Percentiles rank a stretch among this genome's conserved stretches.
These are phyloP conservation scores for Centropus unirufus DNA, from an alignment of 2,113 vertebrate genomes.

Conservation along the genomic window DNA sequence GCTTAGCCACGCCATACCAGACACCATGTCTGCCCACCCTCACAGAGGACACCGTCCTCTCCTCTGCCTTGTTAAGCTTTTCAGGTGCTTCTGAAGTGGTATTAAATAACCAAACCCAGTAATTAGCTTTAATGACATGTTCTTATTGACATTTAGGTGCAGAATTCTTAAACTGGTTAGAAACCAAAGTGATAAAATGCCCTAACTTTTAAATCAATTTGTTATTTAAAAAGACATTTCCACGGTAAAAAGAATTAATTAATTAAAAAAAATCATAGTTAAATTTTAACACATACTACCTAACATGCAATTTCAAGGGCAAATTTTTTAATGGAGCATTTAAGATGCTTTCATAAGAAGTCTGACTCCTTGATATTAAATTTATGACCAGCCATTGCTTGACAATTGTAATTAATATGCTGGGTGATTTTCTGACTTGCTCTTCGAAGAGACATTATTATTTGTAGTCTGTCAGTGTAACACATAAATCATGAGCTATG, in stretches of 20 bases:
- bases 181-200: neutral
- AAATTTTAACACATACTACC: neutral
- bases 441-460: conserved; percentile 56
- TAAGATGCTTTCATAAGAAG: conserved; percentile 48
- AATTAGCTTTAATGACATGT: neutral
- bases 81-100: neutral
- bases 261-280: neutral
- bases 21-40: rapidly evolving
- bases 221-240: neutral
- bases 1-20: neutral
- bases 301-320: conserved; percentile 31
- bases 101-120: neutral
- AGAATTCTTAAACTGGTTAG: neutral
- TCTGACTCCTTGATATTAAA: conserved; percentile 32
- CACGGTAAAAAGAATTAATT: neutral
- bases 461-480: conserved; percentile 55
- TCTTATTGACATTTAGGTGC: neutral
- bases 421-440: conserved; percentile 41
- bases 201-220: neutral
- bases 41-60: neutral
- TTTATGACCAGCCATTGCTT: conserved; percentile 55
- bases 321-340: conserved; percentile 10
- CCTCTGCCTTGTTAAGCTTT: neutral
- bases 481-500: conserved; percentile 52
- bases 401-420: conserved; percentile 60